Conservation (phyloP, 1,140 invertebrate species). For the Plectus sambesii region DNA sequence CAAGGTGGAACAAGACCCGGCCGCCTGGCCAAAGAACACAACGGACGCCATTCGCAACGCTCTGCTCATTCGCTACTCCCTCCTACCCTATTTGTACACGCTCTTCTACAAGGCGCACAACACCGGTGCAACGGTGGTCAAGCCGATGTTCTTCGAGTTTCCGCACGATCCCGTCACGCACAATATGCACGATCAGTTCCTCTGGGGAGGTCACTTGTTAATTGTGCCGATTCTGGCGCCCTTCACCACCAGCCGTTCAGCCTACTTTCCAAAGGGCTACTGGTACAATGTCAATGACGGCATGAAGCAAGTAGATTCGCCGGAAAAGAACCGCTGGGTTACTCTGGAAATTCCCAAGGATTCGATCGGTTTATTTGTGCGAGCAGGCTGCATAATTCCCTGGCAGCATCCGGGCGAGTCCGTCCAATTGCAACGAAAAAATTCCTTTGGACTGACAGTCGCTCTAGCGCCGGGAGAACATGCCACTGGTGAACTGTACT, state of each 20-base stretch:
- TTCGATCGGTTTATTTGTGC: conserved; percentile 22
- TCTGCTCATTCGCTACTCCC: conserved; percentile 17
- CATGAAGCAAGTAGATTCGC: too few species aligned
- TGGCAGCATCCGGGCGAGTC: not conserved
- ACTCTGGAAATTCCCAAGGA: too few species aligned
- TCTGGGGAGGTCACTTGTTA: conserved; percentile 29
- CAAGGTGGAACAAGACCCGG: conserved; percentile 38
- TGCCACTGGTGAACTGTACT: conserved; percentile 63
- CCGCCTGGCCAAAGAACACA: conserved; percentile 36
- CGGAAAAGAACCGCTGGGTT: too few species aligned
- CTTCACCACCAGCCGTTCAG: too few species aligned
- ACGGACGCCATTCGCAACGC: conserved; percentile 29
- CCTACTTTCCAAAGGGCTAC: too few species aligned
- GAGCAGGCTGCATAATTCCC: conserved; percentile 23
- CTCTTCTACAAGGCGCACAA: conserved; percentile 22
- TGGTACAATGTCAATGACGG: too few species aligned
- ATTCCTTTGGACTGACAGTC: conserved; percentile 26
- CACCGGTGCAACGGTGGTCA: conserved; percentile 21
- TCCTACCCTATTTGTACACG: conserved; percentile 27
- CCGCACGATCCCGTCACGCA: conserved; percentile 21
- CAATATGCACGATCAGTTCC: conserved; percentile 26
- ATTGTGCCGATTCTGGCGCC: conserved; percentile 22
- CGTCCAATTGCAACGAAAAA: too few species aligned
- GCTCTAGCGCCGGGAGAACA: not conserved
- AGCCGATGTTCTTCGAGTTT: conserved; percentile 31